phyloP scores from a whole-genome alignment of 2,888 invertebrate genomes.

The Pherbina coryleti region DNA sequence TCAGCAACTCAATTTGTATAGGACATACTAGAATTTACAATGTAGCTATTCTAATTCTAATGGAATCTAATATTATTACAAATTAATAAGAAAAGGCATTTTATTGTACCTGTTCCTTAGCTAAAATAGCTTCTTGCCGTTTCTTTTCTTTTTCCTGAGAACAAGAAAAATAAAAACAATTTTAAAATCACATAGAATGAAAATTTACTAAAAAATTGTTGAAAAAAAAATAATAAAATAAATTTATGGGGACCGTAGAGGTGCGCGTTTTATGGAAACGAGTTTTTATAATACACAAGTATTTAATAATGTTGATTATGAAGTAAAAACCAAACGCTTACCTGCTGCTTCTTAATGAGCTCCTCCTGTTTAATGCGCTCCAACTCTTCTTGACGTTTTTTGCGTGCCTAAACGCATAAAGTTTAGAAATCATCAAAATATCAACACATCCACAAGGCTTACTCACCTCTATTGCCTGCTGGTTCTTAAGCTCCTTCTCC shows the following conservation, averaged over 20 bases:
- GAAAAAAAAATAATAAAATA: slow-evolving; percentile 32
- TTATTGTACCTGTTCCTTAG: slow-evolving; percentile 89
- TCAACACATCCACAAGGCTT: background rate
- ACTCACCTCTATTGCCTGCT: slow-evolving; percentile 89
- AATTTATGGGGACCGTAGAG: background rate
- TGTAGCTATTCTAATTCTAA: slow-evolving; percentile 31
- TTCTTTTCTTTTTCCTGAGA: slow-evolving; percentile 89
- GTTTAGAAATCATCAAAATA: background rate
- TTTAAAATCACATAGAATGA: slow-evolving; percentile 40
- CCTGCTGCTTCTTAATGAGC: slow-evolving; percentile 88
- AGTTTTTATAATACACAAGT: background rate
- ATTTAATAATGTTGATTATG: background rate
- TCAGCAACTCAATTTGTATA: background rate
- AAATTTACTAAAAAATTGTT: slow-evolving; percentile 35
- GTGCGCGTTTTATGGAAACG: background rate
- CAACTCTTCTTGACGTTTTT: slow-evolving; percentile 86
- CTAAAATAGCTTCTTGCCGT: slow-evolving; percentile 87
- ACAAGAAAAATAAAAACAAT: slow-evolving; percentile 62
- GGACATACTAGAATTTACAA: background rate
- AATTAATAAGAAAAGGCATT: slow-evolving; percentile 27
- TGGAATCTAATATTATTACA: background rate
- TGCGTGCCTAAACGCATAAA: slow-evolving; percentile 77
- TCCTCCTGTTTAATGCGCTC: slow-evolving; percentile 88
- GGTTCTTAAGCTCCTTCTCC: slow-evolving; percentile 84
- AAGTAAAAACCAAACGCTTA: slow-evolving; percentile 62